These are phyloP conservation scores for Philonicus albiceps DNA, from an alignment of 2,888 invertebrate species.

Conservation along the genomic window DNA sequence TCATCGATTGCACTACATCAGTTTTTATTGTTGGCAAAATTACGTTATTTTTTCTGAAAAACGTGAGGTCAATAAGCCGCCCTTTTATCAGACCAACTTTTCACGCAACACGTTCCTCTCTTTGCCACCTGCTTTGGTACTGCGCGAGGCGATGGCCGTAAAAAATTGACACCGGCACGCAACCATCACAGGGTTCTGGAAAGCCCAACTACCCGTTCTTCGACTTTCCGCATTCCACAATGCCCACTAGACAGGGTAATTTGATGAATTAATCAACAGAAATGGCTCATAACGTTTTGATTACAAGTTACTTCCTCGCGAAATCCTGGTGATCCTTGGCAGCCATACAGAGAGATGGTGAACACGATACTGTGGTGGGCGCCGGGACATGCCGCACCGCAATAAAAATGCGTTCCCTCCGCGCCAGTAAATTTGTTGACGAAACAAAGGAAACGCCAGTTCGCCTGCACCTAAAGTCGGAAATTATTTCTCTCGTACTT, in stretches of 20 bases:
- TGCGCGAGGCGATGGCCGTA: background rate
- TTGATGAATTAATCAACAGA: constrained; percentile 30
- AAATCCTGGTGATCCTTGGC: background rate
- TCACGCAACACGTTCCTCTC: background rate
- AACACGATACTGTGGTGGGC: background rate
- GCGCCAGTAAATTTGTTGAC: background rate
- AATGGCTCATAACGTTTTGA: constrained; percentile 28
- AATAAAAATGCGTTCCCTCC: background rate
- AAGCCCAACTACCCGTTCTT: background rate
- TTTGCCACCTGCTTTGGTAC: background rate
- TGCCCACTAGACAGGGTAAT: background rate
- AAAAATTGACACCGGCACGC: background rate
- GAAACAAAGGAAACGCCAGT: background rate
- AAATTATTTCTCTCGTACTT: background rate
- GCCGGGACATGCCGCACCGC: background rate
- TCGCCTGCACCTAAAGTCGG: background rate
- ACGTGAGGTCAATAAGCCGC: background rate
- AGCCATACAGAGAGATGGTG: background rate
- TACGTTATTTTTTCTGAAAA: background rate
- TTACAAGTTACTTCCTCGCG: background rate
- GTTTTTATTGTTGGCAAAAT: background rate
- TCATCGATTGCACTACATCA: background rate
- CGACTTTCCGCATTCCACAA: background rate
- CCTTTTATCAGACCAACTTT: background rate
- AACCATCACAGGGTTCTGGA: background rate